Evolutionary conservation across 2,888 invertebrate genomes (phyloP).

Genomic region (Phoronis australis): DNA sequence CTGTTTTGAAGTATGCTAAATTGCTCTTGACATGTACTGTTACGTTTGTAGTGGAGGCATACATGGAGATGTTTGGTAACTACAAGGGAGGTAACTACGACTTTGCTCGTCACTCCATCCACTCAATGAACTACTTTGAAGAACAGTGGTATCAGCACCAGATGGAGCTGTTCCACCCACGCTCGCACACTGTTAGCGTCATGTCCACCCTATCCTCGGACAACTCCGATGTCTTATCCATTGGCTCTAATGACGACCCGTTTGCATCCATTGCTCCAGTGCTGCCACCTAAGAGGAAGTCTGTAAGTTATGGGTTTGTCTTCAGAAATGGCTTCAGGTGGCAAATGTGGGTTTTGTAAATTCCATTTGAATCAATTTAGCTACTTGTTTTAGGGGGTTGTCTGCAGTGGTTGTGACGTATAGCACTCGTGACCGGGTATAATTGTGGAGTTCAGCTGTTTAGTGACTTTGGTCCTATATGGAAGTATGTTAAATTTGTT

Average conservation of each 20-base stretch:
- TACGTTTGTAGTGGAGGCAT: slow-evolving; percentile 70
- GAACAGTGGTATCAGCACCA: slow-evolving; percentile 58
- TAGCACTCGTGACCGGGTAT: no score
- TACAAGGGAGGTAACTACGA: slow-evolving; percentile 67
- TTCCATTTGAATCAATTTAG: no score
- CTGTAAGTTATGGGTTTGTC: no score
- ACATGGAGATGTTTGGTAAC: slow-evolving; percentile 92
- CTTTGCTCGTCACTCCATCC: slow-evolving; percentile 81
- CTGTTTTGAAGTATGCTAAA: no score
- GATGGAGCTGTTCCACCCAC: slow-evolving; percentile 42
- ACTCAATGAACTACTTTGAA: slow-evolving; percentile 67
- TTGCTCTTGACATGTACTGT: slow-evolving; percentile 1
- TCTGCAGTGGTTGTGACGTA: no score
- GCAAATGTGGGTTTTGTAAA: no score
- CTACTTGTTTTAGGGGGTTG: no score
- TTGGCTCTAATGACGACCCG: slow-evolving; percentile 23
- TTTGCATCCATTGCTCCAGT: slow-evolving; percentile 24
- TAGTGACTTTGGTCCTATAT: no score
- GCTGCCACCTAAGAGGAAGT: slow-evolving; percentile 34
- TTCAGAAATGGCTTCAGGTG: no score
- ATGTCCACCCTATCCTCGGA: slow-evolving; percentile 37
- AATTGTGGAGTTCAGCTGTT: no score
- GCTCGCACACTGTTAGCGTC: slow-evolving; percentile 47
- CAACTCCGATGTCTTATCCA: slow-evolving; percentile 23
- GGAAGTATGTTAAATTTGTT: no score